These are phyloP conservation scores for Kryphioiulus occultus DNA, from an alignment of 2,888 invertebrate genomes.

Conservation along the genomic window DNA sequence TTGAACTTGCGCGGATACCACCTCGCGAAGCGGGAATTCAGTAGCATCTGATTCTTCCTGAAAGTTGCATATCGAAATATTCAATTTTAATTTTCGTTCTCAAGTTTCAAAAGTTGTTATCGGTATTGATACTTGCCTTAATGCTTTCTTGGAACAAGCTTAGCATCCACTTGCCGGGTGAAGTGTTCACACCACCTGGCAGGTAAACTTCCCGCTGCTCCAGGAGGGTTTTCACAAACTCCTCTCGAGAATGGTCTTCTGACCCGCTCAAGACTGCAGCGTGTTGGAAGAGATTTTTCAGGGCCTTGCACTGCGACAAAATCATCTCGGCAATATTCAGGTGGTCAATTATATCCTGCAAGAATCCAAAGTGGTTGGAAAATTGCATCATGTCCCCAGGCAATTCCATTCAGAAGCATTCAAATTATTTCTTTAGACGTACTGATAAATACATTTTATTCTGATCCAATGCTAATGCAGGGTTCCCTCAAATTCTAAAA, in stretches of 20 bases:
- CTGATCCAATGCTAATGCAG: too few species aligned
- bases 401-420: too few species aligned
- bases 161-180: constrained; percentile 68
- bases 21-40: neutral
- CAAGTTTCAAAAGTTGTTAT: neutral
- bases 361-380: neutral
- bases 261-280: neutral
- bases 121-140: constrained; percentile 62
- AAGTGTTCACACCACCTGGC: constrained; percentile 67
- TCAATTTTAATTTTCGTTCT: neutral
- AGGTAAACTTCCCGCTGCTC: constrained; percentile 70
- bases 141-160: constrained; percentile 70
- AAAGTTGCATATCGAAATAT: neutral
- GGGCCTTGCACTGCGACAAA: constrained; percentile 32
- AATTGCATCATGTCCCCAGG: too few species aligned
- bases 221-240: constrained; percentile 67
- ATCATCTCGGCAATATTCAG: neutral
- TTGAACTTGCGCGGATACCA: neutral
- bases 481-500: too few species aligned
- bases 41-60: neutral
- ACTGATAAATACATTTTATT: too few species aligned
- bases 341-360: constrained; percentile 35
- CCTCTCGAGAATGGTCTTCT: constrained; percentile 57
- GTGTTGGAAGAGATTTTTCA: constrained; percentile 41
- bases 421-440: too few species aligned